Evolutionary conservation across 1,140 invertebrate genomes (phyloP).

Genomic region (Papilio helenus): DNA sequence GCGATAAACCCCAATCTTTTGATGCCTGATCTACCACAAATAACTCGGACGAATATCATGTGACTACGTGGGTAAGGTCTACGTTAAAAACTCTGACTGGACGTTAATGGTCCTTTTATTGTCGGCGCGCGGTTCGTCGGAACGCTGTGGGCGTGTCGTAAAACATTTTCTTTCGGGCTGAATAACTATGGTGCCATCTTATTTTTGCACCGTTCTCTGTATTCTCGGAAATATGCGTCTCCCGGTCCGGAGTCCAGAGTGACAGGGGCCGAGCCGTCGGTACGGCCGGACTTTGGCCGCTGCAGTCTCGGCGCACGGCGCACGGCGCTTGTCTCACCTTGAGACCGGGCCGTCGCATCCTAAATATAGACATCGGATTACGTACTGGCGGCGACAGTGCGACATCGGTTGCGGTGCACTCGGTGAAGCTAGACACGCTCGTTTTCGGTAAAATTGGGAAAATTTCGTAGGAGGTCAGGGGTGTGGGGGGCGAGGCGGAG

Average conservation of each 20-base stretch:
- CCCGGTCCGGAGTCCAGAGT: constrained; percentile 10
- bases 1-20: constrained; percentile 22
- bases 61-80: constrained; percentile 59
- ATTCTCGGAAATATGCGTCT: constrained; percentile 55
- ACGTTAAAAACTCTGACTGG: constrained; percentile 52
- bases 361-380: constrained; percentile 62
- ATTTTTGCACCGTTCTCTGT: constrained; percentile 64
- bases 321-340: constrained; percentile 47
- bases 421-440: constrained; percentile 33
- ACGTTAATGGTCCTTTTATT: constrained; percentile 70
- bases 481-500: constrained; percentile 52
- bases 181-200: constrained; percentile 56
- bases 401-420: constrained; percentile 41
- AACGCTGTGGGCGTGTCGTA: constrained; percentile 68
- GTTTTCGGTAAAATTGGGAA: constrained; percentile 53
- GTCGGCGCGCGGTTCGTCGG: constrained; percentile 53
- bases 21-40: constrained; percentile 70
- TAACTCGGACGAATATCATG: constrained; percentile 54
- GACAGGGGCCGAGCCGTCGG: constrained; percentile 14
- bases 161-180: constrained; percentile 65
- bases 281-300: constrained; percentile 36
- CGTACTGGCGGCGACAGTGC: constrained; percentile 52
- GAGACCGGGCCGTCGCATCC: constrained; percentile 51
- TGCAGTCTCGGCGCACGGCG: constrained; percentile 41
- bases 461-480: constrained; percentile 57